Conservation (phyloP, 2,888 invertebrate species). For the Trissolcus brochymenae region DNA sequence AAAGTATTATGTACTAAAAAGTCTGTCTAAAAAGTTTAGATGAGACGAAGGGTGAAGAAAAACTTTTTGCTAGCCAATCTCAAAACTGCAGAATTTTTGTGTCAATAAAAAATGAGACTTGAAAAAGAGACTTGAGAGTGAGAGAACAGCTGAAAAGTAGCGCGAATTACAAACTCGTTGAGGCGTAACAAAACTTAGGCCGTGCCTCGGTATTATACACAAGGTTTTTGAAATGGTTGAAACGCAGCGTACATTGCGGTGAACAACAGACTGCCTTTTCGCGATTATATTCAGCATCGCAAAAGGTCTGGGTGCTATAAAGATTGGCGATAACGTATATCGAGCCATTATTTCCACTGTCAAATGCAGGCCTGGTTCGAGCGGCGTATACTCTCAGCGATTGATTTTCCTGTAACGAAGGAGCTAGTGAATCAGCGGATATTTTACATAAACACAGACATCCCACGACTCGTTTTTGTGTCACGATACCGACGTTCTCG, state of each 20-base stretch:
- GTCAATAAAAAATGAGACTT: slow-evolving; percentile 20
- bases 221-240: slow-evolving; percentile 62
- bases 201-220: slow-evolving; percentile 61
- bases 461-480: not conserved
- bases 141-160: slow-evolving; percentile 55
- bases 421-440: slow-evolving; percentile 15
- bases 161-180: slow-evolving; percentile 63
- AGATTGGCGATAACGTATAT: slow-evolving; percentile 42
- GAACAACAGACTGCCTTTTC: slow-evolving; percentile 57
- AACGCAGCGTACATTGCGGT: slow-evolving; percentile 57
- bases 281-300: slow-evolving; percentile 61
- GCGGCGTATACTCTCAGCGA: slow-evolving; percentile 25
- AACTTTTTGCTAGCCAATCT: not conserved
- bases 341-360: slow-evolving; percentile 39
- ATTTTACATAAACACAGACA: slow-evolving; percentile 24
- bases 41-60: too few relatives aligned
- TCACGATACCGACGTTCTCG: not conserved
- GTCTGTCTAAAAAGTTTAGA: too few relatives aligned
- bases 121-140: too few relatives aligned
- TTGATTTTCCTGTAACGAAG: slow-evolving; percentile 28
- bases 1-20: too few relatives aligned
- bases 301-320: slow-evolving; percentile 56
- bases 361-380: slow-evolving; percentile 31
- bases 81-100: slow-evolving; percentile 5
- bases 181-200: slow-evolving; percentile 62